Conservation (phyloP, 2,113 vertebrate genomes). For the Garra rufa region DNA sequence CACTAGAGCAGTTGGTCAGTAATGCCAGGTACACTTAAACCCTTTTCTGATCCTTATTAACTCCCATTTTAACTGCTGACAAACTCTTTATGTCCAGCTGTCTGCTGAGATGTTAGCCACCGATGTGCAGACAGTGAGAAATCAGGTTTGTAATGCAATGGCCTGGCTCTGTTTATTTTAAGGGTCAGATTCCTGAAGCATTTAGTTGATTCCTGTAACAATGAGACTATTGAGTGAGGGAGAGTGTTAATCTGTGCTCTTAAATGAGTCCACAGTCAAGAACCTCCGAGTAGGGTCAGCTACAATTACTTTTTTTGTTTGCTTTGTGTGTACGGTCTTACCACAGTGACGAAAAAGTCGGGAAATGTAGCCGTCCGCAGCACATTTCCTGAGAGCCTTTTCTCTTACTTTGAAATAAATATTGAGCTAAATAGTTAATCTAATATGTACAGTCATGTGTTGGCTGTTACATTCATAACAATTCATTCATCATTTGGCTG, state of each 20-base stretch:
- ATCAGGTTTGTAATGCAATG: neutral
- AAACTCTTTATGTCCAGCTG: slow-evolving; percentile 51
- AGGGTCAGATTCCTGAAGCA: slow-evolving; percentile 4
- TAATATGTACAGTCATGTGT: slow-evolving; percentile 13
- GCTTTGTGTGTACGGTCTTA: neutral
- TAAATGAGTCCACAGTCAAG: neutral
- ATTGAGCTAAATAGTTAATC: slow-evolving; percentile 17
- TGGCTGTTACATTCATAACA: slow-evolving; percentile 2
- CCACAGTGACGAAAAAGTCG: neutral
- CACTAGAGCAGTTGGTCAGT: slow-evolving; percentile 58
- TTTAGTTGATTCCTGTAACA: neutral
- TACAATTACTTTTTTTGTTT: slow-evolving; percentile 19
- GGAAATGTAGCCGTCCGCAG: neutral
- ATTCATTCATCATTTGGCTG: neutral
- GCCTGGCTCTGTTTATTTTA: neutral
- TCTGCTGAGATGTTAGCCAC: slow-evolving; percentile 31
- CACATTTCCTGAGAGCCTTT: neutral
- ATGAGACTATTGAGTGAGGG: neutral
- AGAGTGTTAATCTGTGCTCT: slow-evolving; percentile 23
- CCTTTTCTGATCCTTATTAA: slow-evolving; percentile 58
- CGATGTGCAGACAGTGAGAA: neutral
- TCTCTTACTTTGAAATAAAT: neutral
- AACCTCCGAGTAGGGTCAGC: slow-evolving; percentile 3
- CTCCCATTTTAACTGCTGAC: slow-evolving; percentile 49
- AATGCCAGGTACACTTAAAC: slow-evolving; percentile 54